A percentile compares a stretch with the other conserved stretches of the same genome.
These are phyloP conservation scores for Brachypteracias leptosomus DNA, from an alignment of 2,113 vertebrate genomes.

Conservation along the genomic window DNA sequence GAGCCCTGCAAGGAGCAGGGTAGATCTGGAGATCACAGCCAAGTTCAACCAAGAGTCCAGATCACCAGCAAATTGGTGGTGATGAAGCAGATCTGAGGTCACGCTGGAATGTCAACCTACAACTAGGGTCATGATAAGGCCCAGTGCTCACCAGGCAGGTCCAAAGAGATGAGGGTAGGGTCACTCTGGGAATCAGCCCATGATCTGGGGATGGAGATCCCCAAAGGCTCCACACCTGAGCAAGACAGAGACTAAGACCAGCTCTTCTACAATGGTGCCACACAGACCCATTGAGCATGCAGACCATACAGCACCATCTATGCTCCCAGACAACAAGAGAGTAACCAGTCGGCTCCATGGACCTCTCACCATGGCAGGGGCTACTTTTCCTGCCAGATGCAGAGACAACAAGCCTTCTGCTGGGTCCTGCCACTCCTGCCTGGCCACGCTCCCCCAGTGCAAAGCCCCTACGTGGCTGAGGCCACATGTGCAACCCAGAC, in stretches of 20 bases:
- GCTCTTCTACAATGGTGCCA: background rate
- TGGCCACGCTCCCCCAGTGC: background rate
- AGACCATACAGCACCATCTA: background rate
- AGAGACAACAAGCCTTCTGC: background rate
- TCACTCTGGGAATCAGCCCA: background rate
- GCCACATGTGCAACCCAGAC: background rate
- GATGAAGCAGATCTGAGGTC: background rate
- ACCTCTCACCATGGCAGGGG: rapidly evolving
- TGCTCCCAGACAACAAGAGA: background rate
- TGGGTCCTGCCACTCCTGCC: background rate
- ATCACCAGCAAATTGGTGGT: background rate
- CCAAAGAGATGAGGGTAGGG: background rate
- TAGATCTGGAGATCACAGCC: background rate
- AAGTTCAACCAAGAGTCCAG: background rate
- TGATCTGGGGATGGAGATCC: background rate
- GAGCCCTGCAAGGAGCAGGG: background rate
- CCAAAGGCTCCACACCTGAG: background rate
- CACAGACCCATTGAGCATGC: rapidly evolving
- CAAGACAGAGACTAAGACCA: rapidly evolving
- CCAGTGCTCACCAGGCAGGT: background rate
- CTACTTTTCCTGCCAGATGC: background rate
- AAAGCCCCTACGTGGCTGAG: rapidly evolving
- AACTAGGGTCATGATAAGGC: background rate
- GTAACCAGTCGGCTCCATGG: background rate
- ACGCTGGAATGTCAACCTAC: background rate